Conservation (phyloP, 2,888 invertebrate species). For the Erebia epiphron region DNA sequence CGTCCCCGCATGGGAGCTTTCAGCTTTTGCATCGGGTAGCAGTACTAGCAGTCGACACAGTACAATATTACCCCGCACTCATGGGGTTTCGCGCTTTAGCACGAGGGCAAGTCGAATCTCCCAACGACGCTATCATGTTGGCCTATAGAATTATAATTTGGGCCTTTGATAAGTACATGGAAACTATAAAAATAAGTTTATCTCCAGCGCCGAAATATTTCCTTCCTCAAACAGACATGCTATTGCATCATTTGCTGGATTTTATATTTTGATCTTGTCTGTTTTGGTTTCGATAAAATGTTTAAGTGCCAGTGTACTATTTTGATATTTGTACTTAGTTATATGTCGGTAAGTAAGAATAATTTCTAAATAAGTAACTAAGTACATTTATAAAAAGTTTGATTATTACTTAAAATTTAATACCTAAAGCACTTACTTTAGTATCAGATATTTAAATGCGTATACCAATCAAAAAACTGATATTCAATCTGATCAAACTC, state of each 20-base stretch:
- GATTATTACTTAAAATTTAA: no score
- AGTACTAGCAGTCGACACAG: constrained; percentile 40
- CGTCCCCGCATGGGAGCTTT: constrained; percentile 66
- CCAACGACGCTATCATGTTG: constrained; percentile 40
- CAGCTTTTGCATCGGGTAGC: constrained; percentile 49
- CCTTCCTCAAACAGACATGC: neutral
- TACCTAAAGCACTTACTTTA: no score
- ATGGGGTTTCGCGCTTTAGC: constrained; percentile 21
- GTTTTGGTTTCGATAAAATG: neutral
- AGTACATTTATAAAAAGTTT: no score
- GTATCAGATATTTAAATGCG: no score
- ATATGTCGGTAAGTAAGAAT: no score
- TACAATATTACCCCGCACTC: constrained; percentile 20
- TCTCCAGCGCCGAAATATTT: constrained; percentile 6
- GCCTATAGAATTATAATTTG: neutral
- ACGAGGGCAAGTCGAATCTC: constrained; percentile 60
- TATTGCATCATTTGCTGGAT: neutral
- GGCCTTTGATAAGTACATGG: neutral
- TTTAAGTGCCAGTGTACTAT: neutral
- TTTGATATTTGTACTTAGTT: no score
- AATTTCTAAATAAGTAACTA: no score
- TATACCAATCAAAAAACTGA: no score
- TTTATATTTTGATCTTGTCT: neutral
- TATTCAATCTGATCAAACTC: no score
- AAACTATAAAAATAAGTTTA: neutral